These are phyloP conservation scores for Copidosoma aretas DNA, from an alignment of 2,888 invertebrate genomes.

Conservation along the genomic window DNA sequence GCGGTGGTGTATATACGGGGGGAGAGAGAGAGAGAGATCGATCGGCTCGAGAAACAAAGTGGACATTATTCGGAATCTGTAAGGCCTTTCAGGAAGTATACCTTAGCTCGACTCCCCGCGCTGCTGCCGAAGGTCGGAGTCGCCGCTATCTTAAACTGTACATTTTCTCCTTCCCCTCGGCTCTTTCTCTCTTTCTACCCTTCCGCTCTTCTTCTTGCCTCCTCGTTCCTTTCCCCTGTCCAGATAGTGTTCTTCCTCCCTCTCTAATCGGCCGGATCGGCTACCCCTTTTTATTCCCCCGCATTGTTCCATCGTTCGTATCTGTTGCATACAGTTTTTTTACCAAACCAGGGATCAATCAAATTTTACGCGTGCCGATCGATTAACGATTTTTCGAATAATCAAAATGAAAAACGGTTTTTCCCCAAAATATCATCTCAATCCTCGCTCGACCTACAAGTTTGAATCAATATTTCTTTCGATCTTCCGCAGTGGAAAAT, in stretches of 20 bases:
- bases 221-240: conserved; percentile 14
- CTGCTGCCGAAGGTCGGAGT: conserved; percentile 18
- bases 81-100: conserved; percentile 28
- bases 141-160: conserved; percentile 3
- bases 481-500: too few relatives aligned
- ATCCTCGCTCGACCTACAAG: too few relatives aligned
- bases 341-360: too few relatives aligned
- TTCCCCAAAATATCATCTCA: too few relatives aligned
- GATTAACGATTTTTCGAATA: too few relatives aligned
- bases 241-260: neutral
- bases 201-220: neutral
- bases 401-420: too few relatives aligned
- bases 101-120: neutral
- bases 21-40: conserved; percentile 20
- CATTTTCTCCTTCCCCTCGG: conserved; percentile 2
- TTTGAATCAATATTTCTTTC: too few relatives aligned
- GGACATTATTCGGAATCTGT: conserved; percentile 34
- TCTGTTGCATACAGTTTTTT: too few relatives aligned
- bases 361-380: too few relatives aligned
- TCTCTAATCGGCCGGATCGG: neutral
- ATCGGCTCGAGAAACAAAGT: conserved; percentile 21
- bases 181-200: conserved; percentile 1
- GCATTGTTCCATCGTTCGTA: too few relatives aligned
- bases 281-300: neutral
- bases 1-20: neutral